Percentiles rank a stretch among this genome's conserved stretches.
Evolutionary conservation across 2,113 vertebrate genomes (phyloP).

Genomic region (Pleuronectes platessa): DNA sequence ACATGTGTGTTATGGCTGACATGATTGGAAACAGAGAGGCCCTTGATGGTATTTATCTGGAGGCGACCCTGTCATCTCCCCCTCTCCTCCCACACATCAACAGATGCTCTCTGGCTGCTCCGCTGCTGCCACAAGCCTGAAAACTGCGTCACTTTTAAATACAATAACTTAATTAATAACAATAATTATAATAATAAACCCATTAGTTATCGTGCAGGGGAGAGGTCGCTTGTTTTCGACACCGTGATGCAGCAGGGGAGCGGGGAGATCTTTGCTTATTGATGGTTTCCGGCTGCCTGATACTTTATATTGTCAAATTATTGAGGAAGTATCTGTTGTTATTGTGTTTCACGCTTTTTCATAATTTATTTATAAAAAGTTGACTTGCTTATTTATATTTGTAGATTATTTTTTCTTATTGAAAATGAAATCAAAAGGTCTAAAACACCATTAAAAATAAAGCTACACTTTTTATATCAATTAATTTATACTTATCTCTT

Average conservation of each 20-base stretch:
- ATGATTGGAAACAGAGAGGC: conserved; percentile 78
- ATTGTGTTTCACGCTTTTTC: not conserved
- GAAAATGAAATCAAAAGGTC: too few relatives aligned
- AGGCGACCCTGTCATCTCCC: conserved; percentile 73
- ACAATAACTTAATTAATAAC: not conserved
- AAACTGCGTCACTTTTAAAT: not conserved
- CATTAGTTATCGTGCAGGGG: not conserved
- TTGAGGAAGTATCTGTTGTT: not conserved
- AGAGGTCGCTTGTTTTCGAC: not conserved
- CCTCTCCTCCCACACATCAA: conserved; percentile 58
- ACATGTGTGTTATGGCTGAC: conserved; percentile 78
- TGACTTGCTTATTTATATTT: not conserved
- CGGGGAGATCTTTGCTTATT: not conserved
- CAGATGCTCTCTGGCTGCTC: conserved; percentile 61
- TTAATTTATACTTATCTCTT: not conserved
- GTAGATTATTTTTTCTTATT: not conserved
- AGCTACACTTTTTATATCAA: not conserved
- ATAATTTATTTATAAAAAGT: not conserved
- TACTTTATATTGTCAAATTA: not conserved
- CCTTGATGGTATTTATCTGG: conserved; percentile 79
- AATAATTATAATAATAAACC: not conserved
- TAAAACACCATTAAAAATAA: too few relatives aligned
- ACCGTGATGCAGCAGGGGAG: not conserved
- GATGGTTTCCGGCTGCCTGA: not conserved
- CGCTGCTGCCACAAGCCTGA: conserved; percentile 4